phyloP scores from a whole-genome alignment of 2,888 invertebrate genomes.

The Watsonalla cultraria region DNA sequence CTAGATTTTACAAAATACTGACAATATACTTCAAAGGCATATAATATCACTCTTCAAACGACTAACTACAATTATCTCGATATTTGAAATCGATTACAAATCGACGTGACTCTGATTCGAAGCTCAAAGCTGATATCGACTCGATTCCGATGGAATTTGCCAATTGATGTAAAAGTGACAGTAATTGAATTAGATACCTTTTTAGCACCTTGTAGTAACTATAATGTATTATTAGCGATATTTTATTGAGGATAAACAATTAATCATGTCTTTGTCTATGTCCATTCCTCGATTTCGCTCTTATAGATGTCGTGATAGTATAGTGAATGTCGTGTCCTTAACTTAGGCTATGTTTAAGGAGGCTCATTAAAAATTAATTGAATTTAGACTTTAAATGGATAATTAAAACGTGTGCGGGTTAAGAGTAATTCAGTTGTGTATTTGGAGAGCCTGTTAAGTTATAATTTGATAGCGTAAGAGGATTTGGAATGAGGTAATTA shows the following conservation, averaged over 20 bases:
- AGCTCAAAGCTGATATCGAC: background rate
- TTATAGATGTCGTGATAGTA: constrained; percentile 76
- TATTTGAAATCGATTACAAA: background rate
- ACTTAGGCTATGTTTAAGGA: constrained; percentile 51
- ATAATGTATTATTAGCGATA: constrained; percentile 9
- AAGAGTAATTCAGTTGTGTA: background rate
- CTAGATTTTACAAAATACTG: constrained; percentile 13
- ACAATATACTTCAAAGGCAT: too few relatives aligned
- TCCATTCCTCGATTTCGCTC: constrained; percentile 77
- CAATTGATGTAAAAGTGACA: constrained; percentile 18
- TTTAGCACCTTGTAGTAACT: constrained; percentile 47
- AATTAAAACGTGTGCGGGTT: constrained; percentile 39
- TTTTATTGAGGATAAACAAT: constrained; percentile 20
- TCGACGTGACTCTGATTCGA: background rate
- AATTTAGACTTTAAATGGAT: constrained; percentile 30
- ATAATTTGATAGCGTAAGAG: background rate
- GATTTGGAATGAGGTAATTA: background rate
- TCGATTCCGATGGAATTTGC: constrained; percentile 19
- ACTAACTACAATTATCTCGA: background rate
- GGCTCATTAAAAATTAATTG: constrained; percentile 59
- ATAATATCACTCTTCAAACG: too few relatives aligned
- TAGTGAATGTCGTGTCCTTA: constrained; percentile 74
- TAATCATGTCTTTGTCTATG: constrained; percentile 68
- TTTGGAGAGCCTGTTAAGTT: background rate
- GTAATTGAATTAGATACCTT: constrained; percentile 31